Evolutionary conservation across 2,113 vertebrate genomes (phyloP).

Genomic region (Colinus virginianus): DNA sequence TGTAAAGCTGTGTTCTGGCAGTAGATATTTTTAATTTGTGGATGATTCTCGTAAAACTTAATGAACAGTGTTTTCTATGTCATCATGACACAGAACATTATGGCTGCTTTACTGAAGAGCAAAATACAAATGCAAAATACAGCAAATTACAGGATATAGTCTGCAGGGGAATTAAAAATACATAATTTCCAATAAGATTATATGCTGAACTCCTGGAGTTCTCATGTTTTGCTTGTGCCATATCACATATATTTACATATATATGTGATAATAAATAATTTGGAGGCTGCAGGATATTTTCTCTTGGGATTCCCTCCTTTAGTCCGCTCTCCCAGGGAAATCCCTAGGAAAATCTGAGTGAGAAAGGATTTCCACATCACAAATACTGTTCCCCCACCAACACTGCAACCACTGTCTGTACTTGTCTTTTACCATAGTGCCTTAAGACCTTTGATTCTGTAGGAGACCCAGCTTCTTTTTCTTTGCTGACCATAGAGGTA

Average conservation of each 20-base stretch:
- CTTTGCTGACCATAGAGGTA: not conserved
- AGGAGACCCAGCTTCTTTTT: not conserved
- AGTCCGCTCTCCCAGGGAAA: not conserved
- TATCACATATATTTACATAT: fast-evolving
- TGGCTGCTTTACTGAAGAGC: not conserved
- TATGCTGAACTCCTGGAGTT: not conserved
- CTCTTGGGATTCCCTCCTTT: not conserved
- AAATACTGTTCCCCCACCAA: not conserved
- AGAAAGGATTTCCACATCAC: not conserved
- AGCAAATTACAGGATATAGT: not conserved
- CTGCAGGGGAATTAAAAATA: not conserved
- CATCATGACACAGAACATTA: not conserved
- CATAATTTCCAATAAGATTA: not conserved
- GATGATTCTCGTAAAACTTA: not conserved
- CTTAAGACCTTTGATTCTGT: not conserved
- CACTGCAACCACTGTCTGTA: not conserved
- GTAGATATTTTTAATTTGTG: not conserved
- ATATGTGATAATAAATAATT: not conserved
- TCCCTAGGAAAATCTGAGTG: not conserved
- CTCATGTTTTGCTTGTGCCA: not conserved
- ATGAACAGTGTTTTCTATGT: not conserved
- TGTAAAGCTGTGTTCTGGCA: not conserved
- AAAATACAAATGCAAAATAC: not conserved
- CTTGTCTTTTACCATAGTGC: not conserved
- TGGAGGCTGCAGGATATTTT: not conserved